phyloP scores from a whole-genome alignment of 2,113 vertebrate species.

The Hippocampus comes region DNA sequence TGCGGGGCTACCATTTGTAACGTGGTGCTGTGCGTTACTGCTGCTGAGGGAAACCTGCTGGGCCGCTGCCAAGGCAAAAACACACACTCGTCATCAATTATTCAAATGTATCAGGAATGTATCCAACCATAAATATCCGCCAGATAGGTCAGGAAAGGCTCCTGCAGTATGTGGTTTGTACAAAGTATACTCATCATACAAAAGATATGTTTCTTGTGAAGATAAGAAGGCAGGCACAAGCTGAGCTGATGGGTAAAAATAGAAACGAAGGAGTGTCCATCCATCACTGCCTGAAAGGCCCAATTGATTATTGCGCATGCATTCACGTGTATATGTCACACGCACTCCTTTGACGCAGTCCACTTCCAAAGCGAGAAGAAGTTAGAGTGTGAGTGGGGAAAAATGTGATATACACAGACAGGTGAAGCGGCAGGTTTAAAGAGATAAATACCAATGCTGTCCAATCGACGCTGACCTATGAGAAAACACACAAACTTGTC shows the following conservation, averaged over 20 bases:
- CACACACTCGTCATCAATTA: slow-evolving; percentile 1
- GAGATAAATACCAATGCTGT: slow-evolving; percentile 56
- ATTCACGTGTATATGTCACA: slow-evolving; percentile 16
- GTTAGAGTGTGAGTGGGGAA: slow-evolving; percentile 44
- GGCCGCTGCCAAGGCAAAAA: slow-evolving; percentile 2
- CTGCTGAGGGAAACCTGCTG: slow-evolving; percentile 21
- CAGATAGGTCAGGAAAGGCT: not conserved
- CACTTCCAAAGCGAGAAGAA: slow-evolving; percentile 39
- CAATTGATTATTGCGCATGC: slow-evolving; percentile 40
- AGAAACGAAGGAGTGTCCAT: slow-evolving; percentile 56
- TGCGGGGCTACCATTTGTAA: slow-evolving; percentile 11
- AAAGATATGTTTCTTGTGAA: slow-evolving; percentile 18
- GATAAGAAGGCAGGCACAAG: slow-evolving; percentile 31
- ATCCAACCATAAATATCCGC: slow-evolving; percentile 5
- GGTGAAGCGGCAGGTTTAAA: slow-evolving; percentile 28
- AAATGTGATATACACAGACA: slow-evolving; percentile 34
- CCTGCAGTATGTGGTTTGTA: slow-evolving; percentile 5
- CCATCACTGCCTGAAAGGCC: slow-evolving; percentile 58
- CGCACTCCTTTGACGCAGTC: slow-evolving; percentile 43
- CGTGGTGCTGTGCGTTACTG: slow-evolving; percentile 7
- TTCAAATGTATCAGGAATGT: slow-evolving; percentile 11
- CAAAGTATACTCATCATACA: slow-evolving; percentile 3
- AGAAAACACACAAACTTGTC: slow-evolving; percentile 31
- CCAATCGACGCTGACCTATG: slow-evolving; percentile 27
- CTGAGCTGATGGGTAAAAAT: slow-evolving; percentile 49